Base-by-base conservation (phyloP, 2,113 vertebrate genomes). In the Recurvirostra avosetta region DNA sequence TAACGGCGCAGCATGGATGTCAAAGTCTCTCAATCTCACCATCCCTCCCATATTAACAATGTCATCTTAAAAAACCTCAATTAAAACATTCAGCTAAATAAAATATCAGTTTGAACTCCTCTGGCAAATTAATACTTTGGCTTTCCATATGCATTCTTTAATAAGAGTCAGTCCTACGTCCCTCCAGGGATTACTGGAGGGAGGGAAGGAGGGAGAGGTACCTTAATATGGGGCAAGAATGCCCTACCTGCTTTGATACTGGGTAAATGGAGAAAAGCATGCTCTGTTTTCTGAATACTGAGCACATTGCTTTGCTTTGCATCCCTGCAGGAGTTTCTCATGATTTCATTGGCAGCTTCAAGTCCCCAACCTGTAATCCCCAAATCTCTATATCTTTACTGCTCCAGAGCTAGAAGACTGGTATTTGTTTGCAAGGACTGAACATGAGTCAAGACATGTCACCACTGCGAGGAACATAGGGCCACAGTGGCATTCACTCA, bases 361-460 rank as follows among this genome's bases (percentile, higher is more conserved):
- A 8, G 12, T 53, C 58, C 11, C 9, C 17, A 66, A 0, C 18
- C n/a, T 43, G 2, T 38, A 92, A 61, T 66, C 4, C 32, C 11
- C 18, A 66, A 50, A 58, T 59, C 26, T 26, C 20, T 62, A 1
- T n/a, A 76, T 36, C 15, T 18, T 26, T 71, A 4, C 16, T 73
- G 15, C 34, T 93, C 13, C 55, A 71, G 78, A 90, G 6, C 12
- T 36, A 43, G 25, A 72, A 73, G 40, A 50, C 38, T 38, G 14
- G 3, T 7, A 14, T 61, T 63, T 61, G 4, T 75, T 75, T 78
- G 11, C 21, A n/a, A 82, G 76, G 19, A 53, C 5, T n/a, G 5
- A 4, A 45, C 0, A 0, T 16, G 34, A 43, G 7, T 68, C 16
- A 87, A 50, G 47, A 41, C 9, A 4, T 11, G 16, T 47, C 30